phyloP scores from a whole-genome alignment of 64 coral and sea anemone species.

The Catalaphyllia jardinei region DNA sequence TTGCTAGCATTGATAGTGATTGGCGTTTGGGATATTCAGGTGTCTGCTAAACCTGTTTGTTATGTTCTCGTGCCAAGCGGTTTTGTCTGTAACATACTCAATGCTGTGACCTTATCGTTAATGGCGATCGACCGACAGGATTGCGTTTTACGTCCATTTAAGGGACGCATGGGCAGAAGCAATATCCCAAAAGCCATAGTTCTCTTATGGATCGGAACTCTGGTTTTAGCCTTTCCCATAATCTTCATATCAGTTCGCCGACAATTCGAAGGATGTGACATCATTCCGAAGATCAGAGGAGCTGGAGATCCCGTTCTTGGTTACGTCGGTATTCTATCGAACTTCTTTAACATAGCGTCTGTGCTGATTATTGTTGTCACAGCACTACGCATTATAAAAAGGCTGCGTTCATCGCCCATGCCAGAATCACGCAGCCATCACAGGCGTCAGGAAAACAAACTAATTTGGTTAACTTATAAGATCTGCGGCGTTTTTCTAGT shows the following conservation, averaged over 20 bases:
- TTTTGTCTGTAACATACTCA: not conserved
- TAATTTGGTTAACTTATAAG: not conserved
- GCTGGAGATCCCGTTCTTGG: too few species aligned
- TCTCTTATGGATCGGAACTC: not conserved
- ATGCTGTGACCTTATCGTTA: not conserved
- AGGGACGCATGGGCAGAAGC: not conserved
- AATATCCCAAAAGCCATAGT: not conserved
- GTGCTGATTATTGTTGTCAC: not conserved
- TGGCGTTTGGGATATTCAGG: not conserved
- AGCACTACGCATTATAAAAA: not conserved
- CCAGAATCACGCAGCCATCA: not conserved
- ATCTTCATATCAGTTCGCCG: not conserved
- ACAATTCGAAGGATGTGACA: too few species aligned
- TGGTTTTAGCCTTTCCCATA: not conserved
- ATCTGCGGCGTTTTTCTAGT: too few species aligned
- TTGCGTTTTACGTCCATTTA: not conserved
- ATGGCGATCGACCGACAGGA: constrained; percentile 10
- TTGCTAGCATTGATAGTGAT: too few species aligned
- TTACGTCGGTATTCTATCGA: too few species aligned
- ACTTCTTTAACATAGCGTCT: not conserved
- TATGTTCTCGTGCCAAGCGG: not conserved
- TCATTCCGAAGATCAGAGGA: too few species aligned
- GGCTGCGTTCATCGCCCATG: not conserved
- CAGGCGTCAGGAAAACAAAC: not conserved
- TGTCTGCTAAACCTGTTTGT: not conserved